Evolutionary conservation across 2,797 vertebrate species (phyloP).

Genomic region (Gallinago stenura): DNA sequence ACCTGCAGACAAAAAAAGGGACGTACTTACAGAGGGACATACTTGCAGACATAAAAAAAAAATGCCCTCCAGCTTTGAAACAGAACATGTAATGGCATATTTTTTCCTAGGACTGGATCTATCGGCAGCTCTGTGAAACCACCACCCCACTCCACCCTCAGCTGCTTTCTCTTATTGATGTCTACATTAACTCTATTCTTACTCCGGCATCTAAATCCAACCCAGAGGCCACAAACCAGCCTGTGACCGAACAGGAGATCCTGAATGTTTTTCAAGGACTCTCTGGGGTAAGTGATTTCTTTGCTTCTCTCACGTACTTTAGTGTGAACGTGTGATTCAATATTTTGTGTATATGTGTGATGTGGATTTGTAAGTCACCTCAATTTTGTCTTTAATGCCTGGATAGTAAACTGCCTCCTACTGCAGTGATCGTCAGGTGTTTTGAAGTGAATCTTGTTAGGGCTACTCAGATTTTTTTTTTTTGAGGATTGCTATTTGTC

Average conservation of each 20-base stretch:
- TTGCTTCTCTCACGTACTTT: not conserved
- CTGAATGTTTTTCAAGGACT: constrained; percentile 91
- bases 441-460: not conserved
- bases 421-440: rapidly evolving
- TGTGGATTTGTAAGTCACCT: not conserved
- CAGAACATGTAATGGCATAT: rapidly evolving
- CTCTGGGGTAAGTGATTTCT: constrained; percentile 81
- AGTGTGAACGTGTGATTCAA: rapidly evolving
- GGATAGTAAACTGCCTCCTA: not conserved
- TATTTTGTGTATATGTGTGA: not conserved
- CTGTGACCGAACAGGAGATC: constrained; percentile 97
- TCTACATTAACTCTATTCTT: constrained; percentile 97
- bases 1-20: too few relatives aligned
- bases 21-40: not conserved
- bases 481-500: not conserved
- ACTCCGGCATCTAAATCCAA: constrained; percentile 98
- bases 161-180: constrained; percentile 94
- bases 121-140: constrained; percentile 95
- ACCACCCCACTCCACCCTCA: constrained; percentile 95
- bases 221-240: constrained; percentile 98
- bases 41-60: not conserved
- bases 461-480: not conserved
- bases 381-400: not conserved
- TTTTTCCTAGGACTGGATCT: constrained; percentile 93
- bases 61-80: not conserved